Base-by-base conservation (phyloP, 64 coral and sea anemone genomes). In the Porites australiensis region DNA sequence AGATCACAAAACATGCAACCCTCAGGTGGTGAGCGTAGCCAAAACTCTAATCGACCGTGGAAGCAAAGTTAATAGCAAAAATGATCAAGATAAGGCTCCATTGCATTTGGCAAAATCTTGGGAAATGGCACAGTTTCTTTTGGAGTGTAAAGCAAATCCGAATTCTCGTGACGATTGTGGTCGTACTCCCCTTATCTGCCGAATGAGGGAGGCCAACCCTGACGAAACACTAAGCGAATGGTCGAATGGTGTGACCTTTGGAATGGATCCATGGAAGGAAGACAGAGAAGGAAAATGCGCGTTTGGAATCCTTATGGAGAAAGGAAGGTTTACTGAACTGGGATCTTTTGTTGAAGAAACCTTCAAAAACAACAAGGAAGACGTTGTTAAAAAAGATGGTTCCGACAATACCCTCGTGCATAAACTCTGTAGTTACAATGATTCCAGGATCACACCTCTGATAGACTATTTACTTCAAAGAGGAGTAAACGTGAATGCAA, bases 401-500 rank as follows among this genome's bases (percentile, higher is more conserved):
- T 63, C 45, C 4, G 79, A 43, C 3, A 82, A 82, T 20, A 63
- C 21, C 15, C 22, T 82, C 64, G 15, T 82, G 22, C 79, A 82
- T 63, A 16, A 2, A 12, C 58, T 82, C 2, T 82, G 79, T 58
- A 19, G 58, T 62, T 47, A 64, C 79, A 82, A 82, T 15, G 37
- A 82, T 27, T 12, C 57, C 0, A 61, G 79, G 6, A 58, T 63
- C 13, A 14, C 2, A 13, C 57, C 79, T 1, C n/a, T 82, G 58
- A 46, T 82, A 2, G 21, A 63, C 45, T 6, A 64, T 89, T 44
- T 94, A 43, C 86, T 94, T 4, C n/a, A 58, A 20, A 16, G 50
- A 4, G 86, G 50, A 10, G 93, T 71, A 18, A 13, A 75, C 46
- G 93, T 94, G 2, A 75, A 94, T 74, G 60, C 69, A 12, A 18